Percentiles rank a stretch among this genome's conserved stretches.
Conservation (phyloP, 2,888 invertebrate species). For the Auanema sp. region DNA sequence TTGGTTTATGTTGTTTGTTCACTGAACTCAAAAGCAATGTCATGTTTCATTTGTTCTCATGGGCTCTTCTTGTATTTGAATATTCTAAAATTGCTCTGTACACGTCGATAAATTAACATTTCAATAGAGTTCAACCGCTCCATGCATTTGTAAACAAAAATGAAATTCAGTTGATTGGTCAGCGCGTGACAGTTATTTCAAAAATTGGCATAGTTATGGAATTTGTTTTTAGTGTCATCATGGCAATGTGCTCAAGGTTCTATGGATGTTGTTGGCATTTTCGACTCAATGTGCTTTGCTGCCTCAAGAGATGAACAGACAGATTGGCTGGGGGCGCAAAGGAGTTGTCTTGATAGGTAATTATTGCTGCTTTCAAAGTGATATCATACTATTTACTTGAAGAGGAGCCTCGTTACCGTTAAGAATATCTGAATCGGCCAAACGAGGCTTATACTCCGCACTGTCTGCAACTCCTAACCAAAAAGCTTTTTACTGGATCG, state of each 20-base stretch:
- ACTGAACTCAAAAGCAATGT: too few relatives aligned
- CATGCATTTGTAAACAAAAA: too few relatives aligned
- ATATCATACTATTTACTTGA: neutral
- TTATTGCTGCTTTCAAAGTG: neutral
- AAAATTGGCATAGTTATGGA: neutral
- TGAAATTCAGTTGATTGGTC: too few relatives aligned
- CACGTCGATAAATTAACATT: too few relatives aligned
- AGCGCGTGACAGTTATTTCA: too few relatives aligned
- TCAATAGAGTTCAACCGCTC: too few relatives aligned
- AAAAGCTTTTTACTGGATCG: slow-evolving; percentile 56
- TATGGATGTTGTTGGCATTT: slow-evolving; percentile 51
- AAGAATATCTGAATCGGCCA: slow-evolving; percentile 29
- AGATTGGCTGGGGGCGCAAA: slow-evolving; percentile 50
- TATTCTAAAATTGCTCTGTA: too few relatives aligned
- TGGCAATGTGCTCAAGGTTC: slow-evolving; percentile 55
- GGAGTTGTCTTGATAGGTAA: slow-evolving; percentile 40
- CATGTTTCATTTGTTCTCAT: too few relatives aligned
- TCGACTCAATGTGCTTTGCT: slow-evolving; percentile 48
- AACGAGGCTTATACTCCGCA: slow-evolving; percentile 35
- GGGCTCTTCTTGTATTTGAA: too few relatives aligned
- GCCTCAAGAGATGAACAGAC: slow-evolving; percentile 45
- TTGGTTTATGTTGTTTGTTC: too few relatives aligned
- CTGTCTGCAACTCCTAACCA: slow-evolving; percentile 29
- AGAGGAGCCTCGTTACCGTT: slow-evolving; percentile 36
- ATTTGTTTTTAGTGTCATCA: slow-evolving; percentile 43